Evolutionary conservation across 2,888 invertebrate genomes (phyloP), one percentile per base, ranked within the genome.

Genomic region (Spodoptera littoralis): DNA sequence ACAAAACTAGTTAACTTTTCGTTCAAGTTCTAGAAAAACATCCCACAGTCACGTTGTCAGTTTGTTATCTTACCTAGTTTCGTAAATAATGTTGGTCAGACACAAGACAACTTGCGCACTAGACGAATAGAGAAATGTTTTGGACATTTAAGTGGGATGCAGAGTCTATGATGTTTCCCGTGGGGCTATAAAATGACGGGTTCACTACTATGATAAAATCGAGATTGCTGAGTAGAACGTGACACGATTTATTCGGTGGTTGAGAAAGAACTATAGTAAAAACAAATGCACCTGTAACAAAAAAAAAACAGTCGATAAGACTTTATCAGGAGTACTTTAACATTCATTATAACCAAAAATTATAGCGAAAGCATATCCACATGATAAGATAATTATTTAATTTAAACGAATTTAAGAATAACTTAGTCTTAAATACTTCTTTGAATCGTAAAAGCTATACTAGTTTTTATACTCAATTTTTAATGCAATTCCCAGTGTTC

Each of bases 171-270:
- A 85, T 82, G 79, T 77, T 65, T 67, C 84, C 82, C 82, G 63
- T 58, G 81, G 80, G 85, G 66, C 82, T 72, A 85, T 85, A 85
- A 86, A 86, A 76, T 74, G 79, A 65, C 79, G 76, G 77, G 78
- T 73, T 82, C 81, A 82, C 66, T 79, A 74, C 76, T 81, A 84
- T 84, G 85, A 89, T 89, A 88, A 84, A 86, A 87, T 85, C 84
- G 84, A 84, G 87, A 88, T 89, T 85, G 85, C 85, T 84, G 85
- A 80, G 75, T 68, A 73, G 81, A 79, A 88, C 87, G 86, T 90
- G 89, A 85, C 78, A 67, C 73, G 79, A 85, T 86, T 86, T 84
- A 83, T 78, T 76, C 62, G 80, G 58, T 57, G 59, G 61, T 50
- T 73, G 67, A 77, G 74, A 58, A 51, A 68, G 75, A 63, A 50